phyloP scores from a whole-genome alignment of 2,113 vertebrate species.

The Eublepharis macularius region DNA sequence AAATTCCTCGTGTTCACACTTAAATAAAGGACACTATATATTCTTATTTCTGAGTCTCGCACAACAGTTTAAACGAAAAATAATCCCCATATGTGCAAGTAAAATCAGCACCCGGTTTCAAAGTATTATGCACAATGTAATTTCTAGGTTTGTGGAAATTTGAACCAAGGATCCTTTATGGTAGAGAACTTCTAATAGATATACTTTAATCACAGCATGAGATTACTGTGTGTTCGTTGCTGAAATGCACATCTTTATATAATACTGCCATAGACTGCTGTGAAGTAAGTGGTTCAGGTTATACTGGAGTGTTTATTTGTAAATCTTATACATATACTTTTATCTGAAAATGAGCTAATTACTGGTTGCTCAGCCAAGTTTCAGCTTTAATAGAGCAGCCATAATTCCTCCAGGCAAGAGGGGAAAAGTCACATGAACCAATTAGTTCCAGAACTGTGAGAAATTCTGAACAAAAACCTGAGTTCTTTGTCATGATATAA shows the following conservation, averaged over 20 bases:
- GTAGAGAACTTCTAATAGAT: neutral
- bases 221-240: neutral
- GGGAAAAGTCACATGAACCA: neutral
- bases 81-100: neutral
- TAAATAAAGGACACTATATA: neutral
- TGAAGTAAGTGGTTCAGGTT: neutral
- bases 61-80: neutral
- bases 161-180: neutral
- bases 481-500: neutral
- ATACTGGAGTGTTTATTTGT: neutral
- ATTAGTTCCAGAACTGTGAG: neutral
- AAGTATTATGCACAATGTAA: neutral
- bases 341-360: neutral
- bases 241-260: neutral
- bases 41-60: too few relatives aligned
- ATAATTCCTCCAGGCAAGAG: neutral
- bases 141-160: neutral
- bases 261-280: neutral
- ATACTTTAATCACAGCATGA: neutral
- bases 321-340: neutral
- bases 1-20: neutral
- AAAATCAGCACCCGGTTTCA: neutral
- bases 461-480: neutral
- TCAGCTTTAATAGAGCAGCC: neutral
- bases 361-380: neutral